Base-by-base conservation (phyloP, 2,888 invertebrate species). In the Mimachlamys varia region DNA sequence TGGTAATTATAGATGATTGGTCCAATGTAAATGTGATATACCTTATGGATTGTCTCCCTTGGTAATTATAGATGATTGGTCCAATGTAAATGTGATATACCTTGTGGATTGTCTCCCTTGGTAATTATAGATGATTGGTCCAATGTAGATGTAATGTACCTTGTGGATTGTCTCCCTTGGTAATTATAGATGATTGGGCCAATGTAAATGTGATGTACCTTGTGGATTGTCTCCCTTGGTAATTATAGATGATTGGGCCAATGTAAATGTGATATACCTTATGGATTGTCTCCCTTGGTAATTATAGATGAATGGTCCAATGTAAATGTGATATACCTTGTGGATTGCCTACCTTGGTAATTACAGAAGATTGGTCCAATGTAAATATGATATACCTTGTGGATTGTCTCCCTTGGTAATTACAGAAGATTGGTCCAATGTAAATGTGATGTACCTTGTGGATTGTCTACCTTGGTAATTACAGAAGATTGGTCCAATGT, bases 41-140 rank as follows among this genome's bases (percentile, higher is more conserved):
- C 97, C 96, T 97, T 97, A 94, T 97, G 97, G 90, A 97, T 97
- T 93, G 96, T 97, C n/a, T 97, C 97, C 87, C 97, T 97, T 0
- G 99, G 99, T 95, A 99, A 98, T 96, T 99, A 99, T 0, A 99
- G 97, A 94, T 99, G 96, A 96, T 99, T n/a, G n/a, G n/a, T n/a
- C n/a, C n/a, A n/a, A n/a, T n/a, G n/a, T n/a, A n/a, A n/a, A n/a
- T n/a, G n/a, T n/a, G n/a, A n/a, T n/a, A n/a, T 91, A 97, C 97
- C 96, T 97, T 97, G 94, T 97, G 97, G 90, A 97, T 97, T 93
- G 96, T 97, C n/a, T 97, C 97, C 87, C 97, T 97, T 0, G 99
- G 99, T 95, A 99, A 98, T 96, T 99, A 99, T 0, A 99, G 97
- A 94, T 99, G 96, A 96, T 99, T n/a, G n/a, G n/a, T n/a, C n/a